These are phyloP conservation scores for Vidua macroura DNA, from an alignment of 2,113 vertebrate genomes.

Conservation along the genomic window DNA sequence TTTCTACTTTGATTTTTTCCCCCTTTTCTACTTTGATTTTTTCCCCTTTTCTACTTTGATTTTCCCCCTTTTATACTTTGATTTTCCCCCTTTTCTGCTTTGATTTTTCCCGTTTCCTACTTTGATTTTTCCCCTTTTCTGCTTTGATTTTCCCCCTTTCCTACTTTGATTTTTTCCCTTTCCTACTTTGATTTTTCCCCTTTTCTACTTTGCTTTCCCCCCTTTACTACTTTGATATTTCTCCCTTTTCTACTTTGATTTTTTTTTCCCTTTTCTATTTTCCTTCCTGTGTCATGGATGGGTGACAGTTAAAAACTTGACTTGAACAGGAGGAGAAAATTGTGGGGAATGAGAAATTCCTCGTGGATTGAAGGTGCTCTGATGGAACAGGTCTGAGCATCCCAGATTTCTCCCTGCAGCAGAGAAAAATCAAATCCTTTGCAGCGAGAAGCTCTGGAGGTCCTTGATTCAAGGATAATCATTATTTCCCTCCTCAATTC, in stretches of 20 bases:
- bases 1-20: not conserved
- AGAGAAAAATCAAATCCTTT: not conserved
- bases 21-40: not conserved
- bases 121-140: not conserved
- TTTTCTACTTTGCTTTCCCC: not conserved
- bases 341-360: not conserved
- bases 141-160: not conserved
- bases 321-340: not conserved
- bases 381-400: not conserved
- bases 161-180: not conserved
- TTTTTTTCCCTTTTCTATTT: not conserved
- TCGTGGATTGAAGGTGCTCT: fast-evolving
- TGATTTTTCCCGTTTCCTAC: not conserved
- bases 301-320: not conserved
- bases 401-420: not conserved
- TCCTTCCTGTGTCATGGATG: fast-evolving
- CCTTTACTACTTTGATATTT: not conserved
- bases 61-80: not conserved
- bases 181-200: not conserved
- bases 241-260: not conserved
- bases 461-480: not conserved
- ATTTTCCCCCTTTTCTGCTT: not conserved
- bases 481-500: not conserved
- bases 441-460: not conserved
- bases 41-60: not conserved